These are phyloP conservation scores for Aegithalos caudatus DNA, from an alignment of 2,113 vertebrate species.

Conservation along the genomic window DNA sequence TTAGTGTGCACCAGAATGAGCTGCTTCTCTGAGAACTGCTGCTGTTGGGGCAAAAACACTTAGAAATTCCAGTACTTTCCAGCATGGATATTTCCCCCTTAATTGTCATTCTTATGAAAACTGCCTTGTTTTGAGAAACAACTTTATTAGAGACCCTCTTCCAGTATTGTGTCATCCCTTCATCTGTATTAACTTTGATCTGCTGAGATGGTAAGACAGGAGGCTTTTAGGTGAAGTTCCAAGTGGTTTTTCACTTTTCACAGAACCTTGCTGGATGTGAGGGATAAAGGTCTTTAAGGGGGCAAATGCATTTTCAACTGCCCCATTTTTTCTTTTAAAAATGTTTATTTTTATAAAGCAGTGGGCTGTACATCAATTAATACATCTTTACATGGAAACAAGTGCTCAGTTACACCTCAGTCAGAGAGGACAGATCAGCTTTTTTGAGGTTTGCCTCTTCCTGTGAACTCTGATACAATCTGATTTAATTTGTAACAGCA, in stretches of 20 bases:
- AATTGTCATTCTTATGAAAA: background rate
- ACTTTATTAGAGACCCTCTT: background rate
- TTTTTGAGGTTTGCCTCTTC: background rate
- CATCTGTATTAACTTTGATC: background rate
- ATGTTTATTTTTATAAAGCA: background rate
- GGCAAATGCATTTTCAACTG: background rate
- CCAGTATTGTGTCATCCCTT: background rate
- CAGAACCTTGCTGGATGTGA: background rate
- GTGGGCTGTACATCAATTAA: background rate
- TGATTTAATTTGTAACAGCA: background rate
- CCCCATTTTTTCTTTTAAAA: background rate
- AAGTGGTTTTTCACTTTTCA: background rate
- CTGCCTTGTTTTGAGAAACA: background rate
- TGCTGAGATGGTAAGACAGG: background rate
- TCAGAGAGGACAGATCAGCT: background rate
- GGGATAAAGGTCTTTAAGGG: background rate
- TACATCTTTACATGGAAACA: background rate
- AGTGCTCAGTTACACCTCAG: background rate
- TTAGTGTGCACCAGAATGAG: background rate
- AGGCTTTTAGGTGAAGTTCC: background rate
- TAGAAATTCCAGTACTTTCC: background rate
- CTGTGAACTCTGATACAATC: background rate
- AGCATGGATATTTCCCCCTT: background rate
- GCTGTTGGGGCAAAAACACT: background rate
- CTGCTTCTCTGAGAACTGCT: background rate